phyloP scores from a whole-genome alignment of 2,113 vertebrate genomes.

The Hepsetus odoe region DNA sequence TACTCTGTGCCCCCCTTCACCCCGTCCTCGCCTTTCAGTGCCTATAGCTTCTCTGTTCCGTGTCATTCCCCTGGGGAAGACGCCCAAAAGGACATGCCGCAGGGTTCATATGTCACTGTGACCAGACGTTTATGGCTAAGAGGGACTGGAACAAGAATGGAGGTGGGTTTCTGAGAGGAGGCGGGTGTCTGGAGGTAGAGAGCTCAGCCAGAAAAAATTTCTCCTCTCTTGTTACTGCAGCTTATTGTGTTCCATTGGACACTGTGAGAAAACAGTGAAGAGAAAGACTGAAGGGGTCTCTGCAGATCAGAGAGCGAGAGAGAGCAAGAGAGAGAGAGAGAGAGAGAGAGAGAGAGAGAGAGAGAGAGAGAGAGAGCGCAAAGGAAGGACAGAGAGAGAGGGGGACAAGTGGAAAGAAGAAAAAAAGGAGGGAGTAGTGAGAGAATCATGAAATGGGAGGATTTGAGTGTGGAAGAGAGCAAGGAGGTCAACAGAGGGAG shows the following conservation, averaged over 20 bases:
- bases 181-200: background rate
- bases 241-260: constrained; percentile 73
- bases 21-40: background rate
- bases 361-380: background rate
- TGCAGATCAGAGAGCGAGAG: constrained; percentile 7
- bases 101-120: constrained; percentile 44
- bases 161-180: background rate
- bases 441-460: no score
- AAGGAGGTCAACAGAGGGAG: background rate
- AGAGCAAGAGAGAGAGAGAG: background rate
- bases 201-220: constrained; percentile 68
- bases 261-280: constrained; percentile 58
- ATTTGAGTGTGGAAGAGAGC: background rate
- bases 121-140: constrained; percentile 35
- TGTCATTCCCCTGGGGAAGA: background rate
- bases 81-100: constrained; percentile 24
- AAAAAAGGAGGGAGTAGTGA: background rate
- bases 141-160: background rate
- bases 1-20: constrained; percentile 48
- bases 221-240: constrained; percentile 72
- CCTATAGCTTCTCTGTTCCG: constrained; percentile 40
- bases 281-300: constrained; percentile 52
- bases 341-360: constrained; percentile 15
- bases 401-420: no score
- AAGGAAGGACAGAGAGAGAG: background rate